These are phyloP conservation scores for Scolopax bukidnonensis DNA, from an alignment of 2,797 vertebrate species.

Conservation along the genomic window DNA sequence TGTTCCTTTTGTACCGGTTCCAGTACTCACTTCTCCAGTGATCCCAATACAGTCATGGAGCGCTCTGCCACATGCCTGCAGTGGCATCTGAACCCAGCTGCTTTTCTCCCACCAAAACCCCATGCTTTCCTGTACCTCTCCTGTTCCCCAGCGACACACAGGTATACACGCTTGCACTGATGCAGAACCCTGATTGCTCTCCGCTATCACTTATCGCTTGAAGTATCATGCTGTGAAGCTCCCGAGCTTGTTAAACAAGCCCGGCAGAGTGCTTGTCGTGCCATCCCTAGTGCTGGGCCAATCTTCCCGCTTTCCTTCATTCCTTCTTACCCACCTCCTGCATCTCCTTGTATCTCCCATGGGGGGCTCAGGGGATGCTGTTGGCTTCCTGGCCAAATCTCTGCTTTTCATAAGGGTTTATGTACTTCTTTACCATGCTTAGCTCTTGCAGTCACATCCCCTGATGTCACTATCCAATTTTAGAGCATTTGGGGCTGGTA, in stretches of 20 bases:
- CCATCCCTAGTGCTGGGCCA: neutral
- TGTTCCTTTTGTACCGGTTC: neutral
- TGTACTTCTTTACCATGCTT: constrained; percentile 16
- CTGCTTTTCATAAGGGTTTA: neutral
- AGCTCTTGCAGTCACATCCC: constrained; percentile 48
- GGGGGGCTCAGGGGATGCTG: neutral
- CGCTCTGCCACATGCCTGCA: too few relatives aligned
- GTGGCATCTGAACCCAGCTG: neutral
- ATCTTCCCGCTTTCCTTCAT: neutral
- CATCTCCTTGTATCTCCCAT: neutral
- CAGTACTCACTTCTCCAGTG: neutral
- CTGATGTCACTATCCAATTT: constrained; percentile 42
- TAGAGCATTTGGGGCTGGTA: constrained; percentile 27
- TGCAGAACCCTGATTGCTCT: neutral
- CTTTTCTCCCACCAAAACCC: neutral
- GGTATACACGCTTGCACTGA: neutral
- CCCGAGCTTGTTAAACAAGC: neutral
- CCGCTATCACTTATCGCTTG: neutral
- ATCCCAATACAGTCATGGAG: neutral
- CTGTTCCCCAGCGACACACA: accelerated
- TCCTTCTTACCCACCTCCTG: neutral
- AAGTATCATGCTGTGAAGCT: neutral
- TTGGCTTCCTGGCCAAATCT: neutral
- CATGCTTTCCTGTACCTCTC: neutral
- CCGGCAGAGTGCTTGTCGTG: neutral